A percentile compares a stretch with the other conserved stretches of the same genome.
phyloP scores from a whole-genome alignment of 2,113 vertebrate species.

The Fukomys damarensis region DNA sequence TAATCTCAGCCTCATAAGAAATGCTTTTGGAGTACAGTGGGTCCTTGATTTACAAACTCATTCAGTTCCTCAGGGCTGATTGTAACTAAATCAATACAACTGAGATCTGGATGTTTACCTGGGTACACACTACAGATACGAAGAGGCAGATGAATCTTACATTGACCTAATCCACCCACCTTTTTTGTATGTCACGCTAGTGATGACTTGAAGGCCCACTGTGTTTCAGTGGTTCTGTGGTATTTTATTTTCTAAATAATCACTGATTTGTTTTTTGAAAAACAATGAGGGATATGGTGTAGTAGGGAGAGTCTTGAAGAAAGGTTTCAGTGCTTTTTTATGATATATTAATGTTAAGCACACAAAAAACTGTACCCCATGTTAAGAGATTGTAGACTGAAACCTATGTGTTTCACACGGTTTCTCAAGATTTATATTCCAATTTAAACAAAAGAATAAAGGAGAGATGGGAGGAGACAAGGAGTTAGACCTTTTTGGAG shows the following conservation, averaged over 20 bases:
- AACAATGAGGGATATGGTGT: background rate
- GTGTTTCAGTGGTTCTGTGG: background rate
- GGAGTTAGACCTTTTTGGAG: background rate
- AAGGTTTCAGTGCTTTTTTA: background rate
- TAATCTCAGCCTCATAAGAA: background rate
- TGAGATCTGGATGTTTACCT: too few species aligned
- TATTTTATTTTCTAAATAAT: constrained; percentile 46
- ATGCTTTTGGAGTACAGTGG: background rate
- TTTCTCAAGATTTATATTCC: constrained; percentile 33
- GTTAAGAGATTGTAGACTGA: background rate
- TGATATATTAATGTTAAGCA: constrained; percentile 20
- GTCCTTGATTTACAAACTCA: too few species aligned
- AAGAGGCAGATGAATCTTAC: too few species aligned
- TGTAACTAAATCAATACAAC: too few species aligned
- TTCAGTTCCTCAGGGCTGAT: too few species aligned
- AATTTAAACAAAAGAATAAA: constrained; percentile 31
- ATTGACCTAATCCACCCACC: too few species aligned
- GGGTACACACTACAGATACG: too few species aligned
- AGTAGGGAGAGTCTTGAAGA: background rate
- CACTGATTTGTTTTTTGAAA: constrained; percentile 39
- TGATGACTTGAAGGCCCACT: too few species aligned
- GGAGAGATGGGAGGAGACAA: background rate
- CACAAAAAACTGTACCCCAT: constrained; percentile 11
- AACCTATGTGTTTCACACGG: constrained; percentile 2
- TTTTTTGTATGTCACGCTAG: too few species aligned